These are phyloP conservation scores for Actinia tenebrosa DNA, from an alignment of 64 coral and sea anemone species.

Conservation along the genomic window DNA sequence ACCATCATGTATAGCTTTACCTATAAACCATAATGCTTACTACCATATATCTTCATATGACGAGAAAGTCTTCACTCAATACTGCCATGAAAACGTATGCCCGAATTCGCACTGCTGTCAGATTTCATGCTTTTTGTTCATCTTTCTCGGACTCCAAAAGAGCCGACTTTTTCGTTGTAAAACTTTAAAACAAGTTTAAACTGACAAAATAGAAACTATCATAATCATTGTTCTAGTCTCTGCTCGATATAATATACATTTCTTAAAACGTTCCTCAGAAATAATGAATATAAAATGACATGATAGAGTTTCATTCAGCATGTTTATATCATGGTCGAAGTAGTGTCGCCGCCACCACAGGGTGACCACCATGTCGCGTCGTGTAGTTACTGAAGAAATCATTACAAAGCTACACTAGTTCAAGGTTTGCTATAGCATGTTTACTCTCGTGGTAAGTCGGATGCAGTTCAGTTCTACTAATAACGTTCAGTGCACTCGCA, in stretches of 20 bases:
- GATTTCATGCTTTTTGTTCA: background rate
- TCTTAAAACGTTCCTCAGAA: too few relatives aligned
- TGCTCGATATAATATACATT: background rate
- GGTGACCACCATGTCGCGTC: too few relatives aligned
- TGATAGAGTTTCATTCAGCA: too few relatives aligned
- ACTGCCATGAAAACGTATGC: too few relatives aligned
- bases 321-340: too few relatives aligned
- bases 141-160: background rate
- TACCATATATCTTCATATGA: background rate
- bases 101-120: too few relatives aligned
- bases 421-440: background rate
- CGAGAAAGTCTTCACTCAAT: too few relatives aligned
- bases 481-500: background rate
- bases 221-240: background rate
- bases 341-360: too few relatives aligned
- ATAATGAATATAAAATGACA: too few relatives aligned
- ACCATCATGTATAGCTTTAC: background rate
- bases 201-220: background rate
- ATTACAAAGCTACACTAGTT: background rate
- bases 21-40: background rate
- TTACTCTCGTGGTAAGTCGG: constrained; percentile 27
- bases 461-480: constrained; percentile 1
- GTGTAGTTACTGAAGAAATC: background rate
- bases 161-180: background rate
- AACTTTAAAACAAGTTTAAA: background rate